phyloP scores from a whole-genome alignment of 2,797 vertebrate species.

The Darevskia nairensis region DNA sequence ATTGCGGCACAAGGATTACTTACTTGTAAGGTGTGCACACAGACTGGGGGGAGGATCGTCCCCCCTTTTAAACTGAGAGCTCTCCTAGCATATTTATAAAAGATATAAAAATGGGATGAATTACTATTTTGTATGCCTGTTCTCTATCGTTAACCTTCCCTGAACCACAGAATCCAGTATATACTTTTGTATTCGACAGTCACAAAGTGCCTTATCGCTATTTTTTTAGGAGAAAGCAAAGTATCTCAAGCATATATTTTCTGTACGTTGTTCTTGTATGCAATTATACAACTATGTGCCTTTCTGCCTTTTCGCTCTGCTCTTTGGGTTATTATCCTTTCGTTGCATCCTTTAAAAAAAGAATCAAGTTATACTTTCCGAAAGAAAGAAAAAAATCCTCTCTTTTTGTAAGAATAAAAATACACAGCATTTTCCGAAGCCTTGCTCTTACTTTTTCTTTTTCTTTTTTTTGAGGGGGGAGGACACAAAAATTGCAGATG shows the following conservation, averaged over 20 bases:
- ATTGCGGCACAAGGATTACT: conserved; percentile 62
- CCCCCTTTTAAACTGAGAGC: not conserved
- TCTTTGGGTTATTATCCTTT: conserved; percentile 70
- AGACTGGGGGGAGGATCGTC: not conserved
- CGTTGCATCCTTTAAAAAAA: conserved; percentile 32
- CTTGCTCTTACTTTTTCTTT: conserved; percentile 61
- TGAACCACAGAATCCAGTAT: conserved; percentile 63
- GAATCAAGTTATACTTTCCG: conserved; percentile 68
- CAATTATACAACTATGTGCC: conserved; percentile 73
- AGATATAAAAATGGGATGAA: conserved; percentile 62
- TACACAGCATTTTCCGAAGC: conserved; percentile 72
- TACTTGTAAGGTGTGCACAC: conserved; percentile 58
- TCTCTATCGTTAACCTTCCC: conserved; percentile 69
- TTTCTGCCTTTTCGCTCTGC: conserved; percentile 70
- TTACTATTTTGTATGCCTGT: conserved; percentile 55
- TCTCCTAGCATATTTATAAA: conserved; percentile 64
- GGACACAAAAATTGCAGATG: conserved; percentile 75
- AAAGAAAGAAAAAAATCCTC: conserved; percentile 37
- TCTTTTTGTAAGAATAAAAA: conserved; percentile 76
- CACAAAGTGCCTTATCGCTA: conserved; percentile 55
- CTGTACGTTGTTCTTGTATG: conserved; percentile 73
- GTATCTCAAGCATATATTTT: conserved; percentile 75
- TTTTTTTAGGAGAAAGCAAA: conserved; percentile 69
- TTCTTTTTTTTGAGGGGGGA: not conserved
- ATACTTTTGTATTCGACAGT: conserved; percentile 71